Evolutionary conservation across 2,888 invertebrate species (phyloP).

Genomic region (Achlya flavicornis): DNA sequence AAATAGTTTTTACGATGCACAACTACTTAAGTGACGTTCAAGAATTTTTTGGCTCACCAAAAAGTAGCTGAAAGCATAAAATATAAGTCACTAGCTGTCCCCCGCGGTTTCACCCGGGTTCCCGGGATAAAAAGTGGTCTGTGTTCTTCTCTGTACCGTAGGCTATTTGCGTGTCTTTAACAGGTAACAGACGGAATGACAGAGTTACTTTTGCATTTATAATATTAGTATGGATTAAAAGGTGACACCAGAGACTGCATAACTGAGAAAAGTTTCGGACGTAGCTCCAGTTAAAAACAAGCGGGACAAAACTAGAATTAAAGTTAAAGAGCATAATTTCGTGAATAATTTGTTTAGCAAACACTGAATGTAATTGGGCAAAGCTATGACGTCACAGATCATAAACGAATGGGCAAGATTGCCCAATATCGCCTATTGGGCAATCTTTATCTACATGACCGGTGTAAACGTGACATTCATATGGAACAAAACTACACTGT

Average conservation of each 20-base stretch:
- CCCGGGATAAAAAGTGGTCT: no score
- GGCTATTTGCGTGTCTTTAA: no score
- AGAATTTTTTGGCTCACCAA: neutral
- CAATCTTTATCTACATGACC: neutral
- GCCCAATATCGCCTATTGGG: no score
- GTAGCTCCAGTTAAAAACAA: neutral
- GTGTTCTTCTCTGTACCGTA: no score
- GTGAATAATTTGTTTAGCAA: neutral
- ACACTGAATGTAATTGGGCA: neutral
- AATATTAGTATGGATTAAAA: neutral
- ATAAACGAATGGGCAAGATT: neutral
- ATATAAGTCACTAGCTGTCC: no score
- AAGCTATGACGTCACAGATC: neutral
- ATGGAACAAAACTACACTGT: neutral
- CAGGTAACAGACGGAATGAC: no score
- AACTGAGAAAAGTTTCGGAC: neutral
- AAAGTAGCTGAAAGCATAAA: neutral
- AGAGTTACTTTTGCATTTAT: no score
- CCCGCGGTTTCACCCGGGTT: no score
- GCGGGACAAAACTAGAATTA: neutral
- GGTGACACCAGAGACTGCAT: neutral
- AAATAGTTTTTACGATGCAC: neutral
- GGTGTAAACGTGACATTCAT: constrained; percentile 3
- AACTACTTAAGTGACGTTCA: neutral
- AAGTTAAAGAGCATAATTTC: neutral